Evolutionary conservation across 2,113 vertebrate species (phyloP), one percentile per base, ranked within the genome.

Genomic region (Caranx melampygus): DNA sequence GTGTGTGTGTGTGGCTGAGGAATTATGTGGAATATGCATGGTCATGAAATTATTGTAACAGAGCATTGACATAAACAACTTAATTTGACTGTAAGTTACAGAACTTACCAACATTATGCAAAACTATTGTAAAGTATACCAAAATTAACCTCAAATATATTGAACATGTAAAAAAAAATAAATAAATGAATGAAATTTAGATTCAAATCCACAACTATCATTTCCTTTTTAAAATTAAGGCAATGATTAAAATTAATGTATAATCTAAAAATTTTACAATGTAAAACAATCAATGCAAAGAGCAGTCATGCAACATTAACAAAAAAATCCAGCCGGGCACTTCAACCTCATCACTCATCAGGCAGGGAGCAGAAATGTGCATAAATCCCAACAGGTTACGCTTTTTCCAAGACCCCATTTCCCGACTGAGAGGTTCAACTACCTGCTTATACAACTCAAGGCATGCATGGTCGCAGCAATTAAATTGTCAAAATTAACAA

Each of bases 401-500:
- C 75, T 85, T 92, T 91, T 87, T 81, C 84, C 72, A 64, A 57
- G 75, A 84, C 72, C 73, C 64, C 83, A 67, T 87, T 85, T 84
- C 75, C 78, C 37, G 26, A 78, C 87, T 21, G 87, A 87, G 87
- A 68, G 78, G 79, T 86, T 93, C 89, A 88, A 88, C 92, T 91
- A 88, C 90, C 92, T 88, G 89, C 93, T 94, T 93, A 91, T 87
- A 92, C 92, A 77, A 92, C 83, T 87, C 55, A 37, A 92, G 87
- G 95, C 96, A 94, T 87, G 87, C 89, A 78, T 93, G 95, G 95
- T 94, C 94, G 93, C 93, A 92, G 95, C 97, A 98, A 99, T 99
- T 99, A 99, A 98, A 99, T 98, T 99, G 97, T 99, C 97, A 98
- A 96, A 98, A 98, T 98, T 98, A 97, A 97, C 97, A 96, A 98